Percentiles rank a stretch among this genome's conserved stretches.
Evolutionary conservation across 2,113 vertebrate genomes (phyloP).

Genomic region (Bujurquina vittata): DNA sequence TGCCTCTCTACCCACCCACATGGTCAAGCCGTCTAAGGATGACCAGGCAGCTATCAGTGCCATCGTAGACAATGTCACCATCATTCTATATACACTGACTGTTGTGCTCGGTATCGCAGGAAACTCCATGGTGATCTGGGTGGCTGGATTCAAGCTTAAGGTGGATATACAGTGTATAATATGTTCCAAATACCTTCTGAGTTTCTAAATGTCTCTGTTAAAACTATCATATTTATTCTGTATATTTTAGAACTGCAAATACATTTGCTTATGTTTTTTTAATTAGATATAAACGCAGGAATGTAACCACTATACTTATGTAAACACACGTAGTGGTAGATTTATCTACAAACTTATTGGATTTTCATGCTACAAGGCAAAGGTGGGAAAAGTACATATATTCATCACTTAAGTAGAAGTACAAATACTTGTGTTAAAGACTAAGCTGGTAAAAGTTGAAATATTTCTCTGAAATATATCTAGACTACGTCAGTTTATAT

Average conservation of each 20-base stretch:
- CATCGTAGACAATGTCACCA: background rate
- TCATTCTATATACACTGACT: background rate
- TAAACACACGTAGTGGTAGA: no score
- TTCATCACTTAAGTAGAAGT: no score
- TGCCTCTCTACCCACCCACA: background rate
- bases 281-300: background rate
- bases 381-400: no score
- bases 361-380: no score
- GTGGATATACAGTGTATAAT: background rate
- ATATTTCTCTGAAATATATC: no score
- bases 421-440: no score
- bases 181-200: background rate
- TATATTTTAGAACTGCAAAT: background rate
- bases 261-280: background rate
- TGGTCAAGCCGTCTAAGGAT: background rate
- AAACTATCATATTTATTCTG: background rate
- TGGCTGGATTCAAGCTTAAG: background rate
- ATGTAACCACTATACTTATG: no score
- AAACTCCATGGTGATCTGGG: background rate
- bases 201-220: no score
- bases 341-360: no score
- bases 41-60: background rate
- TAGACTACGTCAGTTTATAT: no score
- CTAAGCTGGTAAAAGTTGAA: no score
- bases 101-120: background rate